Conservation (phyloP, 2,888 invertebrate species). For the Tetragonula carbonaria region DNA sequence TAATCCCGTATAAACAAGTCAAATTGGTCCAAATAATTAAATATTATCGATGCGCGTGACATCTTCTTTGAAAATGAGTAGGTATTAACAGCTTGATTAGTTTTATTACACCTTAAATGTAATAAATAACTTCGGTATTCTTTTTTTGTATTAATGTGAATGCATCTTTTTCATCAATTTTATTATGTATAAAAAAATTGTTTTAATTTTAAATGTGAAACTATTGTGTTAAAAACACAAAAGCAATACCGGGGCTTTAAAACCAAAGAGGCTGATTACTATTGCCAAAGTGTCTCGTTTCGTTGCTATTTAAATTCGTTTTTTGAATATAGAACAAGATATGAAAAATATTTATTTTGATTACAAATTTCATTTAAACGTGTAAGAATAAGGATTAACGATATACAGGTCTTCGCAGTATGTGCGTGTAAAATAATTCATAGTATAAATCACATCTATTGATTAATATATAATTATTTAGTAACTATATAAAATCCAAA, state of each 20-base stretch:
- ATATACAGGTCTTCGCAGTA: slow-evolving; percentile 72
- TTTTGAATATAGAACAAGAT: slow-evolving; percentile 72
- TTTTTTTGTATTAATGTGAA: slow-evolving; percentile 17
- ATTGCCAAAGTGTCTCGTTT: slow-evolving; percentile 83
- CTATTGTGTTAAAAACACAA: slow-evolving; percentile 62
- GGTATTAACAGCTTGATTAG: slow-evolving; percentile 50
- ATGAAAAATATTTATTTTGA: slow-evolving; percentile 70
- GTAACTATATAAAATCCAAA: slow-evolving; percentile 77
- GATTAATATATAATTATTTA: slow-evolving; percentile 74
- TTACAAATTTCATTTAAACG: slow-evolving; percentile 62
- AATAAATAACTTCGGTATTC: slow-evolving; percentile 31
- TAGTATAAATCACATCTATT: slow-evolving; percentile 78
- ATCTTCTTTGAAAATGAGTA: slow-evolving; percentile 53
- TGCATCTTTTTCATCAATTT: slow-evolving; percentile 7
- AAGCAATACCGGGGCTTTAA: slow-evolving; percentile 76
- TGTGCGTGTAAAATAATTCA: slow-evolving; percentile 80
- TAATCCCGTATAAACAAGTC: slow-evolving; percentile 41
- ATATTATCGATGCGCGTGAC: slow-evolving; percentile 40
- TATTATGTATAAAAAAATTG: slow-evolving; percentile 31
- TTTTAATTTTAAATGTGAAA: slow-evolving; percentile 34
- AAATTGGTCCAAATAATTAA: slow-evolving; percentile 57
- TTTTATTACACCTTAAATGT: slow-evolving; percentile 27
- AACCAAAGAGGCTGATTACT: slow-evolving; percentile 83
- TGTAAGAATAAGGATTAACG: slow-evolving; percentile 66
- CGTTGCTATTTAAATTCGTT: slow-evolving; percentile 72